Evolutionary conservation across 2,797 vertebrate species (phyloP).

Genomic region (Liasis olivaceus): DNA sequence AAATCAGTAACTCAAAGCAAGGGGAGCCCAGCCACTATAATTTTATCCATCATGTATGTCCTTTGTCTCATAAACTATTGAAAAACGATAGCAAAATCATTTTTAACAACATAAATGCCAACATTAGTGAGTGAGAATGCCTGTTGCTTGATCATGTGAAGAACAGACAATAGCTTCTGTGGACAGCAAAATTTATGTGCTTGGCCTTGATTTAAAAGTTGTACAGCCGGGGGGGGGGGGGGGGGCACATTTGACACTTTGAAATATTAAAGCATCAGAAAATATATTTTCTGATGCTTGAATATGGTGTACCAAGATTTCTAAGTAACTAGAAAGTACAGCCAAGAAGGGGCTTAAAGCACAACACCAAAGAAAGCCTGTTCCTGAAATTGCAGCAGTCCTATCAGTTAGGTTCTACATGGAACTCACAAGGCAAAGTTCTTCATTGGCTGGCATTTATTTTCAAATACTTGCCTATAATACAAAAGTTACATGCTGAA

Average conservation of each 20-base stretch:
- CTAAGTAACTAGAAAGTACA: constrained; percentile 2
- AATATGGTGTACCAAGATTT: constrained; percentile 4
- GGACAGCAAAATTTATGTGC: not conserved
- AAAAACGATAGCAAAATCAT: not conserved
- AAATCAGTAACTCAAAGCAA: not conserved
- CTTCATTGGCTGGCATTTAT: not conserved
- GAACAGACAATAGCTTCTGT: not conserved
- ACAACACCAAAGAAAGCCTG: constrained; percentile 21
- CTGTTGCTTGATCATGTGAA: not conserved
- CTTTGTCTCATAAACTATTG: not conserved
- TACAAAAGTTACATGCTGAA: not conserved
- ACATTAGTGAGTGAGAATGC: not conserved
- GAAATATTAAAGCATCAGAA: constrained; percentile 12
- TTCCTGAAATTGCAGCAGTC: constrained; percentile 27
- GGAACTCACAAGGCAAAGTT: not conserved
- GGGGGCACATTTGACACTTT: not conserved
- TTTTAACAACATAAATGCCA: not conserved
- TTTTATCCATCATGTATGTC: not conserved
- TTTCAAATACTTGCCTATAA: not conserved
- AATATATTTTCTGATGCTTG: not conserved
- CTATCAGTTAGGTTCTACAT: constrained; percentile 22
- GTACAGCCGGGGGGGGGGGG: not conserved
- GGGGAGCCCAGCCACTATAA: not conserved
- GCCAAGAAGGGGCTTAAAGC: constrained; percentile 9
- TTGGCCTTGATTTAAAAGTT: not conserved